phyloP scores from a whole-genome alignment of 2,797 vertebrate genomes.

The Xiphophorus birchmanni region DNA sequence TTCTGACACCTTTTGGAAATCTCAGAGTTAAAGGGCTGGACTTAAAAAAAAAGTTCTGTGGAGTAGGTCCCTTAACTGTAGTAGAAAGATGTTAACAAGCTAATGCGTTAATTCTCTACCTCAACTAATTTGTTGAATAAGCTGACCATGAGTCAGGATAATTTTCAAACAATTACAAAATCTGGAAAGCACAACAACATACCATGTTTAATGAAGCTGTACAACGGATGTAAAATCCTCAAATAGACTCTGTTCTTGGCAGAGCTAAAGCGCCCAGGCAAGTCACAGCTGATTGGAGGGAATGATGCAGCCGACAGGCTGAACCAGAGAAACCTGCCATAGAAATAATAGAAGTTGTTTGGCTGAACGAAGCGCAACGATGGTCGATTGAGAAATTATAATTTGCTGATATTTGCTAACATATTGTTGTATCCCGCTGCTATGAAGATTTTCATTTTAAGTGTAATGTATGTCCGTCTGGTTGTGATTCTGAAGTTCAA shows the following conservation, averaged over 20 bases:
- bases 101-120: neutral
- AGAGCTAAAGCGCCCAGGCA: neutral
- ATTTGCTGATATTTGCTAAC: neutral
- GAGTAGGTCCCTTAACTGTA: neutral
- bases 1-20: neutral
- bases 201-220: neutral
- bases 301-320: neutral
- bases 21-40: neutral
- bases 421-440: neutral
- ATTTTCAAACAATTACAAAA: neutral
- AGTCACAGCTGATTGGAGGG: neutral
- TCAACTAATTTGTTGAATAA: neutral
- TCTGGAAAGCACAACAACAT: neutral
- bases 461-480: neutral
- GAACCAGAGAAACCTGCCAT: neutral
- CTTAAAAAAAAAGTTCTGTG: neutral
- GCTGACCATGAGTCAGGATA: neutral
- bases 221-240: neutral
- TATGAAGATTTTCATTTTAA: neutral
- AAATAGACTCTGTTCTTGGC: neutral
- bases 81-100: neutral
- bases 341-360: neutral
- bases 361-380: neutral
- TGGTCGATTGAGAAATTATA: neutral
- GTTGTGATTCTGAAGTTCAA: neutral